Base-by-base conservation (phyloP, 2,888 invertebrate species). In the Andricus quercusramuli region DNA sequence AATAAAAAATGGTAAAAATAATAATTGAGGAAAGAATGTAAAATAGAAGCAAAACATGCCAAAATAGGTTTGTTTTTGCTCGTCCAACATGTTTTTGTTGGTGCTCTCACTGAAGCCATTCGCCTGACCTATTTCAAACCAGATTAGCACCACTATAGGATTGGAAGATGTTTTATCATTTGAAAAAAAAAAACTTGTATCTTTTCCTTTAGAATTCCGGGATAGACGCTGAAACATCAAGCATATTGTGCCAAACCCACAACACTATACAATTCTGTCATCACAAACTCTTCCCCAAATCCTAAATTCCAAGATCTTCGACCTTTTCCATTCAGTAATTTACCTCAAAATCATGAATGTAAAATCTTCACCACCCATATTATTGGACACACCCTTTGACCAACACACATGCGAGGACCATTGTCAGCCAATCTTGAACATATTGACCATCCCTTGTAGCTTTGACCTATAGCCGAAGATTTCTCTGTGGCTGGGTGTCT, bases 401-500 rank as follows among this genome's bases (percentile, higher is more conserved):
- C 6, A 56, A 44, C 47, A 70, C 47, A 51, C 51, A 51, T 70
- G 70, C 70, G 4, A 51, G 8, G 20, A 29, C 47, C 51, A 70
- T 70, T 74, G 56, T 56, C 56, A 74, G 6, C 74, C 56, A 56
- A 17, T 64, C 64, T 29, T 29, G 6, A 2, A 6, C 29, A 59
- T 29, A 29, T 17, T 64, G 64, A 64, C 64, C 25, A 64, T 64
- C 25, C 22, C 64, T 64, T 29, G 11, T n/a, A 29, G n/a, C 32
- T 74, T 56, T 74, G 74, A 74, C 74, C 74, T 56, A 74, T 5
- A 56, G 56, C 32, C 67, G 59, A 77, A 67, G 68, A 84, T 80
- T 84, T 84, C 81, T 82, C 84, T n/a, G n/a, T n/a, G n/a, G n/a
- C n/a, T 80, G 78, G 81, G 80, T 78, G 80, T 82, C 84, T 80